phyloP scores from a whole-genome alignment of 2,888 invertebrate genomes.

The Antitype chi region DNA sequence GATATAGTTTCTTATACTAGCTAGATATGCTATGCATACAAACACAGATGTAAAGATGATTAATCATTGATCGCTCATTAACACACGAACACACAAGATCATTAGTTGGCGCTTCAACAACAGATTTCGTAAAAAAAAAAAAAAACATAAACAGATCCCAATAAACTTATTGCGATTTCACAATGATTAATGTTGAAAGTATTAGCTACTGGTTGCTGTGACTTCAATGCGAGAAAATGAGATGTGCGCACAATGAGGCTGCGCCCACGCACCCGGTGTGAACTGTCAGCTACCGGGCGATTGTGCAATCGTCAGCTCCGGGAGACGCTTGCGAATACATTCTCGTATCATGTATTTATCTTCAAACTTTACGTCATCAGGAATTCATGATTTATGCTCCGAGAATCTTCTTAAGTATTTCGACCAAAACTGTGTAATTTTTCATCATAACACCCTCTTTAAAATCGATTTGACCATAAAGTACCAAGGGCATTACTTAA shows the following conservation, averaged over 20 bases:
- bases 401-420: conserved; percentile 61
- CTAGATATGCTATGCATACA: not conserved
- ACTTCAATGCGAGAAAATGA: conserved; percentile 85
- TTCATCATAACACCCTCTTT: conserved; percentile 74
- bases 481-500: conserved; percentile 73
- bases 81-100: conserved; percentile 3
- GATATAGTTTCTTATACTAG: conserved; percentile 2
- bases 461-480: conserved; percentile 76
- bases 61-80: conserved; percentile 28
- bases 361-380: conserved; percentile 32
- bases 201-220: conserved; percentile 81
- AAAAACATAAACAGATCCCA: conserved; percentile 50
- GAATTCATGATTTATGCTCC: conserved; percentile 61
- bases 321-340: conserved; percentile 52
- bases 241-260: conserved; percentile 83
- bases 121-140: conserved; percentile 28
- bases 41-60: not conserved
- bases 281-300: conserved; percentile 85
- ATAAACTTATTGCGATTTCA: conserved; percentile 64
- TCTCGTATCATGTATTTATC: conserved; percentile 62
- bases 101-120: conserved; percentile 1
- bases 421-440: conserved; percentile 69
- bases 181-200: conserved; percentile 82
- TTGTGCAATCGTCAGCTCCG: conserved; percentile 55
- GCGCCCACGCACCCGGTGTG: conserved; percentile 79